Percentiles rank a stretch among this genome's conserved stretches.
phyloP scores from a whole-genome alignment of 30 jellyfish, hydroid and myxozoan genomes.

The Cassiopea xamachana region DNA sequence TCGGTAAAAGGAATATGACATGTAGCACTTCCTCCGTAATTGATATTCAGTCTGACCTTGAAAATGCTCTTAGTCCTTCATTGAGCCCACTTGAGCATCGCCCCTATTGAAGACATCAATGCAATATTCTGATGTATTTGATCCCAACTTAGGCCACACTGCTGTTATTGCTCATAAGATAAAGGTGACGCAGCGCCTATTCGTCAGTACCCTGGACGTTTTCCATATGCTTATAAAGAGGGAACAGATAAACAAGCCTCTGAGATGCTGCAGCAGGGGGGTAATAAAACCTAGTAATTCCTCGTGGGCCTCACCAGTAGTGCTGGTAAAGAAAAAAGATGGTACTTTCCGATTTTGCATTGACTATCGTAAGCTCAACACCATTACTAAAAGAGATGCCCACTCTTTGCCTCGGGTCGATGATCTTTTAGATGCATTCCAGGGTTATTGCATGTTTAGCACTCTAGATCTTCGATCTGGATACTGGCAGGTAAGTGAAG shows the following conservation, averaged over 20 bases:
- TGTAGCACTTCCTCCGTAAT: not conserved
- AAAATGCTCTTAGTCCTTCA: not conserved
- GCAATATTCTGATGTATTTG: conserved; percentile 37
- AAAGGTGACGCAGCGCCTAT: conserved; percentile 49
- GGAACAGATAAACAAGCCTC: conserved; percentile 38
- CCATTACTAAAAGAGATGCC: conserved; percentile 61
- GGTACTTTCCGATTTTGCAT: conserved; percentile 57
- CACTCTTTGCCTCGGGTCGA: conserved; percentile 71
- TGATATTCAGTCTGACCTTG: not conserved
- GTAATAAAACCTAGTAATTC: conserved; percentile 42
- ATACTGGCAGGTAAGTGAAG: conserved; percentile 59
- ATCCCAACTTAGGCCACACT: conserved; percentile 46
- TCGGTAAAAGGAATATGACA: not conserved
- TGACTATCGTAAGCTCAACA: conserved; percentile 54
- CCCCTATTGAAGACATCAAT: conserved; percentile 3
- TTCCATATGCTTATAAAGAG: conserved; percentile 57
- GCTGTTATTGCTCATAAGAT: conserved; percentile 30
- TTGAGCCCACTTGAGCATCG: not conserved
- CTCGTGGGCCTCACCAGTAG: conserved; percentile 71
- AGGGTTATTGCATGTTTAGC: conserved; percentile 34
- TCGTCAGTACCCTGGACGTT: conserved; percentile 56
- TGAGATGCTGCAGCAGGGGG: conserved; percentile 69
- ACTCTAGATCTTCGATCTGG: conserved; percentile 67
- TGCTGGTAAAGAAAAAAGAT: conserved; percentile 74
- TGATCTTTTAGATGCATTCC: conserved; percentile 48